phyloP scores from a whole-genome alignment of 2,888 invertebrate species.

The Cerastoderma edule region DNA sequence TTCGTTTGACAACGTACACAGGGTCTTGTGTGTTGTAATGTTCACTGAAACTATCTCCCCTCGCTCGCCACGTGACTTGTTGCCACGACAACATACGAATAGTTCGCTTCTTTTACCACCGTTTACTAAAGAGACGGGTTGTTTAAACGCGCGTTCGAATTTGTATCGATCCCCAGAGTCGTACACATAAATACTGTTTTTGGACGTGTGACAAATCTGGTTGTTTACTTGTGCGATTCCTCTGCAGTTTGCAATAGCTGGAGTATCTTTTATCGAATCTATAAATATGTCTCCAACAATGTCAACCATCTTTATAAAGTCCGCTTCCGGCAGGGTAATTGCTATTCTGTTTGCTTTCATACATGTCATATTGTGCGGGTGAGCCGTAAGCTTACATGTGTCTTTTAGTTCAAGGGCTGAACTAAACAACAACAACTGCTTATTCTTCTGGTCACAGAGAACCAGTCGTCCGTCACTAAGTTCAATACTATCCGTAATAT shows the following conservation, averaged over 20 bases:
- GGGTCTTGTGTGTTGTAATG: no score
- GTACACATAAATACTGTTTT: constrained; percentile 3
- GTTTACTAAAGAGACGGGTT: constrained; percentile 38
- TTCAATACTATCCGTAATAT: constrained; percentile 29
- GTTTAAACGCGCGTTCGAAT: constrained; percentile 37
- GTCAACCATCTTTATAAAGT: constrained; percentile 17
- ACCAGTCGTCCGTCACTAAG: constrained; percentile 23
- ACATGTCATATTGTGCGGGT: constrained; percentile 39
- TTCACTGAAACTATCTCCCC: constrained; percentile 38
- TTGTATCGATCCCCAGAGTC: neutral
- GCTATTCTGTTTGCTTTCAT: constrained; percentile 20
- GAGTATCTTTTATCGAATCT: neutral
- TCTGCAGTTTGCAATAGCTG: constrained; percentile 6
- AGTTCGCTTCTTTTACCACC: constrained; percentile 15
- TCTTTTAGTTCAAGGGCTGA: neutral
- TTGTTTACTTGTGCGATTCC: constrained; percentile 18
- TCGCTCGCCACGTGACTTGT: constrained; percentile 29
- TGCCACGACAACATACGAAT: constrained; percentile 34
- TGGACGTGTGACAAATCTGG: constrained; percentile 8
- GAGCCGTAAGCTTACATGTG: constrained; percentile 14
- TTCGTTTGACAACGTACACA: no score
- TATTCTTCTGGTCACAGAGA: constrained; percentile 39
- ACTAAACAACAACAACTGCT: constrained; percentile 27
- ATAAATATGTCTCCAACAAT: neutral
- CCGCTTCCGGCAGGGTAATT: constrained; percentile 33